These are phyloP conservation scores for Lasioglossum vierecki DNA, from an alignment of 2,888 invertebrate species.

Conservation along the genomic window DNA sequence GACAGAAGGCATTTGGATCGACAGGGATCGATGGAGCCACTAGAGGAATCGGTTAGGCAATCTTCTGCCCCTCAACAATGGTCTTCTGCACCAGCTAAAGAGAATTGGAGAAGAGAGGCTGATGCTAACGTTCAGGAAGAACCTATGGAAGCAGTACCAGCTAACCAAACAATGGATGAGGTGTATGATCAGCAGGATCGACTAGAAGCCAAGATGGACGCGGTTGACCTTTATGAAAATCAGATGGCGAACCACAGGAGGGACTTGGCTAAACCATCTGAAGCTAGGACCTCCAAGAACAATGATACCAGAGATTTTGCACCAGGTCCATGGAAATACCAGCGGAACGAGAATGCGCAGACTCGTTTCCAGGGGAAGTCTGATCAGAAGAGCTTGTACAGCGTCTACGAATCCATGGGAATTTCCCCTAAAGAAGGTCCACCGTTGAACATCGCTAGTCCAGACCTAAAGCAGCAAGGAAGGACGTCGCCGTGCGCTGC, in stretches of 20 bases:
- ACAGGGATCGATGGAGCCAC: neutral
- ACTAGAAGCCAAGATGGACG: neutral
- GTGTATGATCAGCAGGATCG: no score
- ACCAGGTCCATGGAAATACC: neutral
- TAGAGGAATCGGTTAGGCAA: neutral
- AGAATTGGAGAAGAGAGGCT: neutral
- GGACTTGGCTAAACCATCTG: neutral
- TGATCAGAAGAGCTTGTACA: neutral
- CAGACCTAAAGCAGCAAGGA: accelerated
- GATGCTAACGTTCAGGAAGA: neutral
- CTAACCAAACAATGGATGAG: neutral
- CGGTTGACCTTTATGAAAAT: neutral
- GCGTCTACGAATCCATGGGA: conserved; percentile 19
- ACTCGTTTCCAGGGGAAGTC: neutral
- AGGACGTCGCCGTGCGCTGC: conserved; percentile 42
- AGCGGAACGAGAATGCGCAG: neutral
- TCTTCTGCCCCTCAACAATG: neutral
- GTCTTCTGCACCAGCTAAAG: neutral
- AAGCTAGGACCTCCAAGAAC: neutral
- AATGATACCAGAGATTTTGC: neutral
- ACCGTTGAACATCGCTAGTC: neutral
- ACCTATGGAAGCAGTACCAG: neutral
- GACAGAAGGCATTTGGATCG: neutral
- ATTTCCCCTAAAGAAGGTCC: neutral
- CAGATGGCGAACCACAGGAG: neutral